A percentile compares a stretch with the other conserved stretches of the same genome.
phyloP scores from a whole-genome alignment of 2,888 invertebrate species.

The Drosophila flavopinicola region DNA sequence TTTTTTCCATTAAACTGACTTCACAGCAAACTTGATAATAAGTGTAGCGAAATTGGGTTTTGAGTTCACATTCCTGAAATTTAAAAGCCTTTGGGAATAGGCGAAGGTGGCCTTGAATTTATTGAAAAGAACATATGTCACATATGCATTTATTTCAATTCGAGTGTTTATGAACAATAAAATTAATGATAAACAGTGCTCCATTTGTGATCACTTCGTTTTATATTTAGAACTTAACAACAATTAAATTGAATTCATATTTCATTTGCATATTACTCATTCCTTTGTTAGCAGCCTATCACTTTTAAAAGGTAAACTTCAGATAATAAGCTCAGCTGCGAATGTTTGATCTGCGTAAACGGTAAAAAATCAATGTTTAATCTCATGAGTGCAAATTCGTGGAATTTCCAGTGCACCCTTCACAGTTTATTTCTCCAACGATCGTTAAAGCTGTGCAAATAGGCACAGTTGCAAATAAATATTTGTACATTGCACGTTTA shows the following conservation, averaged over 20 bases:
- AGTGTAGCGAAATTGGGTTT: constrained; percentile 39
- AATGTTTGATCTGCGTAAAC: constrained; percentile 25
- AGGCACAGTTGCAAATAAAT: constrained; percentile 44
- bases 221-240: background rate
- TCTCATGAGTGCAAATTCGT: constrained; percentile 9
- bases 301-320: background rate
- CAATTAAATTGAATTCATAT: background rate
- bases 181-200: no score
- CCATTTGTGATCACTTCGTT: no score
- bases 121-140: background rate
- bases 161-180: no score
- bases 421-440: constrained; percentile 7
- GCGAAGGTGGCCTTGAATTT: background rate
- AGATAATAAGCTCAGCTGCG: constrained; percentile 2
- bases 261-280: background rate
- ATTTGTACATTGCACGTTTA: constrained; percentile 42
- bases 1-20: constrained; percentile 12
- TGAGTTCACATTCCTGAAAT: constrained; percentile 29
- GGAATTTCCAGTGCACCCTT: constrained; percentile 27
- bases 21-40: constrained; percentile 14
- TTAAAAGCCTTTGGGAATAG: background rate
- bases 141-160: background rate
- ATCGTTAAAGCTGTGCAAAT: constrained; percentile 13
- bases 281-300: background rate
- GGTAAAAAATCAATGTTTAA: constrained; percentile 22